Evolutionary conservation across 2,113 vertebrate species (phyloP), one percentile per base, ranked within the genome.

Genomic region (Melanerpes formicivorus): DNA sequence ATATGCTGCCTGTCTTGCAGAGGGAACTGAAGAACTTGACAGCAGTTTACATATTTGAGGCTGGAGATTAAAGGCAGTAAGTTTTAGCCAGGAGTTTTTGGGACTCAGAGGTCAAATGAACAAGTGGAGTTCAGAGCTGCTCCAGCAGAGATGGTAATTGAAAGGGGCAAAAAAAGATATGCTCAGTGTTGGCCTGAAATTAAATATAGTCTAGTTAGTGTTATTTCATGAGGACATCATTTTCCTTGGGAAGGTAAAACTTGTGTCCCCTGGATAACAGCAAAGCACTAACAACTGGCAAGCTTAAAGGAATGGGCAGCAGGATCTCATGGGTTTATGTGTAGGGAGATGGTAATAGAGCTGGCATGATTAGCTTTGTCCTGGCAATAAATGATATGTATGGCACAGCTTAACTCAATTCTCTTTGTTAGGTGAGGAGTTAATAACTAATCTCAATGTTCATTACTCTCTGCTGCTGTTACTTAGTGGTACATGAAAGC

Each of bases 1-100:
- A 90, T 88, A 84, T 92, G 89, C 89, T 88, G 87, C 93, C 73
- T 86, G 73, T 84, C 93, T 93, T 87, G 73, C 71, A 42, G 91
- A 79, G 70, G 66, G 78, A 90, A 10, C 10, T 72, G 87, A 44
- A 72, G 73, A 86, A 56, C 74, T 56, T 4, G 22, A 72, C 65
- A 93, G 70, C 63, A 79, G 66, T 92, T 92, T 88, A 73, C 72
- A 23, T 65, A 73, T 88, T 30, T 74, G 83, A 94, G 90, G 72
- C 71, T 85, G 74, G 48, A 70, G 66, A 40, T 58, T 2, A 32
- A 58, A 62, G 1, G 2, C 59, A 40, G 46, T 19, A 60, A 90
- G 86, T 56, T 95, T 71, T 2, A 86, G 32, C 37, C 48, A 78
- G 70, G 78, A 86, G 54, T 48, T 90, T 72, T 56, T 32, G 74